phyloP scores from a whole-genome alignment of 2,113 vertebrate species.

The Strigops habroptila region DNA sequence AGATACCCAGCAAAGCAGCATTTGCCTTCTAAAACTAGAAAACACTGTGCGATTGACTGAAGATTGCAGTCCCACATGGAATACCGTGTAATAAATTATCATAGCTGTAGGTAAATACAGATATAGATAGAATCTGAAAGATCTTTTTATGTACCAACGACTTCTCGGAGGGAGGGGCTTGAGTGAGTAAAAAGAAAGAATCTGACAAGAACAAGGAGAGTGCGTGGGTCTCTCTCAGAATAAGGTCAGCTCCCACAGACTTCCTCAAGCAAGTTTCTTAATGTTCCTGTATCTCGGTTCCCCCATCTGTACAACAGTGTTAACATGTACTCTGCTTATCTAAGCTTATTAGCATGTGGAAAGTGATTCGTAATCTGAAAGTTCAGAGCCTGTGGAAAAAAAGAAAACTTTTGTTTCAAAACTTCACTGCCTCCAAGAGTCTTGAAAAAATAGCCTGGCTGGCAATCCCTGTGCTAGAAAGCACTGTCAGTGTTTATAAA shows the following conservation, averaged over 20 bases:
- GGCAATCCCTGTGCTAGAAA: not conserved
- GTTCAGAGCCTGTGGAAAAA: not conserved
- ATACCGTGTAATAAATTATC: not conserved
- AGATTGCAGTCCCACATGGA: constrained; percentile 52
- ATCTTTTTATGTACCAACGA: not conserved
- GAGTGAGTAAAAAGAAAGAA: constrained; percentile 5
- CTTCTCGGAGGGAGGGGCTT: constrained; percentile 4
- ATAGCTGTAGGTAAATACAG: constrained; percentile 52
- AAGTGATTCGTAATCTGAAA: constrained; percentile 17
- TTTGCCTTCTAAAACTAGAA: constrained; percentile 48
- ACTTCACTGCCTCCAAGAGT: not conserved
- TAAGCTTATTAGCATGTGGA: constrained; percentile 37
- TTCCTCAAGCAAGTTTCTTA: constrained; percentile 56
- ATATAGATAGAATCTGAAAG: constrained; percentile 23
- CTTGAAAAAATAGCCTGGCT: not conserved
- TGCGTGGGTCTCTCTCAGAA: constrained; percentile 51
- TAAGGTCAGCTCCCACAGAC: constrained; percentile 60
- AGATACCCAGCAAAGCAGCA: constrained; percentile 37
- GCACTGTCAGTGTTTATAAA: constrained; percentile 20
- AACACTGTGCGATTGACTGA: constrained; percentile 27
- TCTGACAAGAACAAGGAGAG: constrained; percentile 54
- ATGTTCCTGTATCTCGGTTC: not conserved
- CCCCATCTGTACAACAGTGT: constrained; percentile 56
- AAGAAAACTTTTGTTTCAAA: constrained; percentile 35
- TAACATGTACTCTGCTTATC: constrained; percentile 39